Conservation (phyloP, 2,888 invertebrate genomes). For the Pollenia labialis region DNA sequence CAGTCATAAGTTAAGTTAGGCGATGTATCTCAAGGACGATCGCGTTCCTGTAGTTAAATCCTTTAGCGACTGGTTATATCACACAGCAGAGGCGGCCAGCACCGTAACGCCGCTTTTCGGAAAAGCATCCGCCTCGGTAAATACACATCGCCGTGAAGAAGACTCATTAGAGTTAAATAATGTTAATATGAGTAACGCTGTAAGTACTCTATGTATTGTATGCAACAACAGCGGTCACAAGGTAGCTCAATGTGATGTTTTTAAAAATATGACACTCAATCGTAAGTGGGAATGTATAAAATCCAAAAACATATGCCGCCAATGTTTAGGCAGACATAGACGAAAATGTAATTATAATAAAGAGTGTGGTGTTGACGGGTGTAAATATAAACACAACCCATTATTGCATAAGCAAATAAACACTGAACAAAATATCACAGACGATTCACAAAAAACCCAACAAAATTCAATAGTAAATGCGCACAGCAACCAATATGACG, state of each 20-base stretch:
- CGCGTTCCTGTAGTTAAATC: slow-evolving; percentile 35
- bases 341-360: slow-evolving; percentile 40
- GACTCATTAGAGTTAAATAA: too few relatives aligned
- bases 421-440: neutral
- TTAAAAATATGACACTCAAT: slow-evolving; percentile 27
- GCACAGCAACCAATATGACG: slow-evolving; percentile 25
- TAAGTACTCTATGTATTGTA: slow-evolving; percentile 18
- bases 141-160: neutral
- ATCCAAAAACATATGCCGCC: slow-evolving; percentile 46
- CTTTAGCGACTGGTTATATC: slow-evolving; percentile 54
- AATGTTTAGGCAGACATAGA: slow-evolving; percentile 46
- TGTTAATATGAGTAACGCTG: neutral
- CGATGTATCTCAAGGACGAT: slow-evolving; percentile 31
- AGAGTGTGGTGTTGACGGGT: slow-evolving; percentile 42
- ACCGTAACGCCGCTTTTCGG: neutral
- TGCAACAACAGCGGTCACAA: slow-evolving; percentile 21
- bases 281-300: slow-evolving; percentile 40
- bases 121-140: neutral
- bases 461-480: slow-evolving; percentile 27
- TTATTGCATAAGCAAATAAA: slow-evolving; percentile 21
- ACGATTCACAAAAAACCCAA: neutral
- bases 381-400: slow-evolving; percentile 25
- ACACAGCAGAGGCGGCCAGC: slow-evolving; percentile 21
- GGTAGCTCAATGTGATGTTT: slow-evolving; percentile 38
- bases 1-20: too few relatives aligned